Evolutionary conservation across 2,113 vertebrate genomes (phyloP), one percentile per base, ranked within the genome.

Genomic region (Chaetura pelagica): DNA sequence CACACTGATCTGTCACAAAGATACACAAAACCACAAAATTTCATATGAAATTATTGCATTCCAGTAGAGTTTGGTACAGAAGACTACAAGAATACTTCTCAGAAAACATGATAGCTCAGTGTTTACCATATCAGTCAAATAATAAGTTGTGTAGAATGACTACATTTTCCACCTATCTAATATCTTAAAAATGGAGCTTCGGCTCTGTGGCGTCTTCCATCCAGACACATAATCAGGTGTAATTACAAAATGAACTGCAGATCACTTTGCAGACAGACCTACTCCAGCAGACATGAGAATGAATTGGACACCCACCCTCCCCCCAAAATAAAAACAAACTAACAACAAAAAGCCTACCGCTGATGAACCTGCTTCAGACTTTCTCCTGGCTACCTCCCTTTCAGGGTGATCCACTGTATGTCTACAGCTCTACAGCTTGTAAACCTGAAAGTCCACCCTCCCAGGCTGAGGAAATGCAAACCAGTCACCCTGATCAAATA

Each of bases 1-100:
- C 38, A 71, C 0, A 71, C 0, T 0, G 3, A 15, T 66, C 46
- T 49, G 15, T 57, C 58, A 3, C 19, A 74, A 52, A 58, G 6
- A 57, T 7, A 51, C 12, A 48, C 8, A 42, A 29, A 82, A 92
- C 22, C 3, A 29, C 4, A 22, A 63, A 9, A 32, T 44, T 64
- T 52, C 35, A 7, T 12, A 55, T 30, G 1, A 68, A 89, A 90
- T 17, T 0, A 80, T 73, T 27, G 4, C 10, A 51, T 16, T 2
- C 23, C 49, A 49, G 10, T 57, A 76, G 18, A 35, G 16, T 2
- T 2, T 76, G 14, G 32, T 76, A 76, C 22, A 79, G 67, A 79
- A 10, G 35, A 83, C 27, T 19, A 55, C 72, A 35, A 76, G 21
- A 19, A 16, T 35, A 58, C 35, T 74, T 77, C 59, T 84, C 35